phyloP scores from a whole-genome alignment of 2,797 vertebrate species.

The Falco biarmicus region DNA sequence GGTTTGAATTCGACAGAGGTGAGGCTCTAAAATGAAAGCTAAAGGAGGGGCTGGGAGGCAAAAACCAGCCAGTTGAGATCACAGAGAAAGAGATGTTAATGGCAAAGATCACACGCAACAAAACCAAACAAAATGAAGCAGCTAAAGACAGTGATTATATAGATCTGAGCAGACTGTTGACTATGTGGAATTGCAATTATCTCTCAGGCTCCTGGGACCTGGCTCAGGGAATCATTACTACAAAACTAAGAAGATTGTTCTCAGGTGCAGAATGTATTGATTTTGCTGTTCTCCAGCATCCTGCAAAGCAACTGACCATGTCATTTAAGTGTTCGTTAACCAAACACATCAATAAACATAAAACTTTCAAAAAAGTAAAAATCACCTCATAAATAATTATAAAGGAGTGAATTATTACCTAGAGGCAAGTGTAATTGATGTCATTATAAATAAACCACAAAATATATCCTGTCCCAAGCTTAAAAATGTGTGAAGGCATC shows the following conservation, averaged over 20 bases:
- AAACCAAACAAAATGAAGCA: constrained; percentile 66
- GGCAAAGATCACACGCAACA: constrained; percentile 34
- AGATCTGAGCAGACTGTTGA: constrained; percentile 62
- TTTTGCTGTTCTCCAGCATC: constrained; percentile 67
- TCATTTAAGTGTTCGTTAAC: constrained; percentile 66
- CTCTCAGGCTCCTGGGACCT: constrained; percentile 26
- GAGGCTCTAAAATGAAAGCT: constrained; percentile 16
- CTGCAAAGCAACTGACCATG: constrained; percentile 65
- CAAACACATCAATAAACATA: constrained; percentile 69
- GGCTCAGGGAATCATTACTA: constrained; percentile 56
- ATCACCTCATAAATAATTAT: constrained; percentile 72
- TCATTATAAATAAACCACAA: constrained; percentile 72
- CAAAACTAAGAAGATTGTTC: constrained; percentile 65
- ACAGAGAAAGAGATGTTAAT: constrained; percentile 40
- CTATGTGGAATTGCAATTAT: constrained; percentile 54
- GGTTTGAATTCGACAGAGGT: background rate
- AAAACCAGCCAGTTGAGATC: constrained; percentile 8
- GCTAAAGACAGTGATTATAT: constrained; percentile 68
- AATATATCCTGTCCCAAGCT: constrained; percentile 70
- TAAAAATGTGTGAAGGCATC: constrained; percentile 72
- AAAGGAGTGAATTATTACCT: constrained; percentile 67
- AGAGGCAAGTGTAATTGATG: constrained; percentile 65
- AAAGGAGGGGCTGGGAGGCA: background rate
- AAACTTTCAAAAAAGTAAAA: constrained; percentile 71
- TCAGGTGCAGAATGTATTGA: constrained; percentile 61